phyloP scores from a whole-genome alignment of 2,797 vertebrate genomes.

The Leucoraja ocellata region DNA sequence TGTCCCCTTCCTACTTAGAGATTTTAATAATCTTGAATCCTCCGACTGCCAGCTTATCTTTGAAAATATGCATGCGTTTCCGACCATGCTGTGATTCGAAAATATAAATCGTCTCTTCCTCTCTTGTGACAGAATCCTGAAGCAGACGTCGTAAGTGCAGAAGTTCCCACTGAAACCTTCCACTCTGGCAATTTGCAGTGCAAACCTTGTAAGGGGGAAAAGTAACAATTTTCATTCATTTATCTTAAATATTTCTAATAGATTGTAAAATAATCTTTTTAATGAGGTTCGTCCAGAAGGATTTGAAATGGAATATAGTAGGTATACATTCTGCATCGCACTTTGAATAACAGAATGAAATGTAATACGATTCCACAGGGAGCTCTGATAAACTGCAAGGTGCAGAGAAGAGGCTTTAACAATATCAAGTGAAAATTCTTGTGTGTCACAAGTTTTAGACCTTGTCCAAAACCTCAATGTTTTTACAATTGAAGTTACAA shows the following conservation, averaged over 20 bases:
- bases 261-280: background rate
- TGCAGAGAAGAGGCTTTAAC: background rate
- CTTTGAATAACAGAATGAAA: background rate
- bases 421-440: background rate
- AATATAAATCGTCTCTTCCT: background rate
- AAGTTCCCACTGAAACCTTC: background rate
- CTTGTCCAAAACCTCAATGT: background rate
- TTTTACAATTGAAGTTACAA: background rate
- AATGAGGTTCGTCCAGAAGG: background rate
- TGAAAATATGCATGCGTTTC: background rate
- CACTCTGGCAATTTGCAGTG: background rate
- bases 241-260: conserved; percentile 10
- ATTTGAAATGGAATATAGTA: background rate
- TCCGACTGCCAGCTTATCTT: background rate
- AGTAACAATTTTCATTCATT: background rate
- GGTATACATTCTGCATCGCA: background rate
- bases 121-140: background rate
- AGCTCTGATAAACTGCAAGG: background rate
- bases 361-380: no score
- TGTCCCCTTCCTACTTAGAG: background rate
- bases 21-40: conserved; percentile 33
- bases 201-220: background rate
- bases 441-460: background rate
- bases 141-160: background rate
- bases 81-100: background rate